Conservation (phyloP, 2,797 vertebrate species). For the Nyctibius grandis region DNA sequence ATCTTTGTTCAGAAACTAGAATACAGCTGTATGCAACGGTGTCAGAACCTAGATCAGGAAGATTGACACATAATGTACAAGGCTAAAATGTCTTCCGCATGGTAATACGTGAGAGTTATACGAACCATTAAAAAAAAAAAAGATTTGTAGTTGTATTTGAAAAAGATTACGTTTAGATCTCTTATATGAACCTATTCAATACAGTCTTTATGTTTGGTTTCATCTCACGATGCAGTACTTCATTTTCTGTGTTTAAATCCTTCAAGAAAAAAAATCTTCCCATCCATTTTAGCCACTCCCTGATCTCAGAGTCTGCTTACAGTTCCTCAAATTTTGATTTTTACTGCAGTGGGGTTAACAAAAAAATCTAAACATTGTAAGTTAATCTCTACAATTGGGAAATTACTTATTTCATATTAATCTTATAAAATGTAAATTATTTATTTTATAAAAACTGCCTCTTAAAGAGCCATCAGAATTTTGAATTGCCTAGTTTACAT, state of each 20-base stretch:
- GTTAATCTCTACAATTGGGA: background rate
- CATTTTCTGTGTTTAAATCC: background rate
- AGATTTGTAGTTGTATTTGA: background rate
- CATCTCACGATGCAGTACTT: background rate
- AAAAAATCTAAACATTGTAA: background rate
- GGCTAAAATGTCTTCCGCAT: background rate
- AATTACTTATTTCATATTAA: background rate
- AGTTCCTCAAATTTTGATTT: conserved; percentile 53
- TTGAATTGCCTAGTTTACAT: background rate
- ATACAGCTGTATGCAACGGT: background rate
- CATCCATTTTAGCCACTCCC: background rate
- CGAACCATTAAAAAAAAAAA: fast-evolving
- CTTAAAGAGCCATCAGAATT: background rate
- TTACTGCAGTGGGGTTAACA: background rate
- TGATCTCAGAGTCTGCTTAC: background rate
- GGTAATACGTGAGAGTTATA: background rate
- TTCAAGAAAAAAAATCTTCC: background rate
- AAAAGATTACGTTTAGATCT: background rate
- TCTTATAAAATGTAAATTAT: background rate
- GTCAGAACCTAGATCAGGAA: background rate
- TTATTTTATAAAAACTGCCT: background rate
- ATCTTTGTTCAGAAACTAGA: background rate
- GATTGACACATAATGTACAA: background rate
- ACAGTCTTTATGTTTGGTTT: background rate
- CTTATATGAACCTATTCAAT: background rate